These are phyloP conservation scores for Drosophila percnosoma DNA, from an alignment of 2,888 invertebrate species.

Conservation along the genomic window DNA sequence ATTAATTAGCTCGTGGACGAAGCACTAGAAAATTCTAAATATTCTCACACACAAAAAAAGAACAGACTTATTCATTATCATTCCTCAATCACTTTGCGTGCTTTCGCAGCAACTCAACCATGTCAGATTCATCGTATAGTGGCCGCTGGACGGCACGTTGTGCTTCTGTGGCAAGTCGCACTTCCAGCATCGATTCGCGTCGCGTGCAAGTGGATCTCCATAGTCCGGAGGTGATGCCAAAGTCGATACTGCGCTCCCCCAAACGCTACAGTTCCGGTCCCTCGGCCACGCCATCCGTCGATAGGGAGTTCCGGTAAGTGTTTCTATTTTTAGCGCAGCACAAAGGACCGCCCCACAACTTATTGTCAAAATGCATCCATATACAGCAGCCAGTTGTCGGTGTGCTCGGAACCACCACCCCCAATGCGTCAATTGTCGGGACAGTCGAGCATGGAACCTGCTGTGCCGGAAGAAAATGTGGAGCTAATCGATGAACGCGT, in stretches of 20 bases:
- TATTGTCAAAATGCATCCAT: conserved; percentile 3
- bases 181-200: conserved; percentile 84
- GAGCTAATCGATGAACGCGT: conserved; percentile 59
- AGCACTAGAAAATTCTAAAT: neutral
- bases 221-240: conserved; percentile 83
- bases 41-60: neutral
- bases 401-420: conserved; percentile 83
- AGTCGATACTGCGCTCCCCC: conserved; percentile 82
- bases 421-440: conserved; percentile 83
- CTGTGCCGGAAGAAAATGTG: conserved; percentile 83
- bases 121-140: conserved; percentile 84
- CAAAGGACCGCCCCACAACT: conserved; percentile 9
- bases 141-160: conserved; percentile 83
- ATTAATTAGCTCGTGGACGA: neutral
- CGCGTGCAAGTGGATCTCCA: conserved; percentile 84
- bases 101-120: conserved; percentile 80
- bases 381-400: conserved; percentile 81
- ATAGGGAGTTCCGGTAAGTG: conserved; percentile 83
- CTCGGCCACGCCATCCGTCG: conserved; percentile 84
- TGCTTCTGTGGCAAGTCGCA: conserved; percentile 82
- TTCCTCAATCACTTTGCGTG: neutral
- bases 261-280: conserved; percentile 82
- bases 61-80: neutral
- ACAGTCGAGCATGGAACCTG: conserved; percentile 84
- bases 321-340: neutral